Conservation (phyloP, 1,140 invertebrate genomes). For the Papilio machaon region DNA sequence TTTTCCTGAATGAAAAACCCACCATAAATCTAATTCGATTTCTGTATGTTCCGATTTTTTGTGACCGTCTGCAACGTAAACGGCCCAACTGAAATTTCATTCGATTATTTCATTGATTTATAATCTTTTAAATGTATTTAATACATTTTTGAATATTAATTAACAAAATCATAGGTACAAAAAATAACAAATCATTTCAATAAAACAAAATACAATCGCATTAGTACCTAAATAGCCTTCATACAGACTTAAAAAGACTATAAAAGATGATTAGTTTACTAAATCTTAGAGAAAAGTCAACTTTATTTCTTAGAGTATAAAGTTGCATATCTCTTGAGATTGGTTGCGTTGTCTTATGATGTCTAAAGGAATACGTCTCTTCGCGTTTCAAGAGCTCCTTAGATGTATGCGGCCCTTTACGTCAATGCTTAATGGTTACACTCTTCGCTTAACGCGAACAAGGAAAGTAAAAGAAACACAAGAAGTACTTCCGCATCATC, state of each 20-base stretch:
- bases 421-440: slow-evolving; percentile 39
- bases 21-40: too few relatives aligned
- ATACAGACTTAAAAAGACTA: slow-evolving; percentile 4
- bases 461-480: slow-evolving; percentile 30
- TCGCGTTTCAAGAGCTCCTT: slow-evolving; percentile 35
- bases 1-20: too few relatives aligned
- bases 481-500: slow-evolving; percentile 15
- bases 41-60: too few relatives aligned
- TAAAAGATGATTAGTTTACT: slow-evolving; percentile 15
- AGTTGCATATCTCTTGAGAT: not conserved
- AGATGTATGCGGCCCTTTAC: slow-evolving; percentile 34
- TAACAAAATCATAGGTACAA: too few relatives aligned
- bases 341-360: slow-evolving; percentile 16
- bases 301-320: not conserved
- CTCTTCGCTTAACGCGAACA: slow-evolving; percentile 27
- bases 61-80: too few relatives aligned
- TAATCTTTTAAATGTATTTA: too few relatives aligned
- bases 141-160: too few relatives aligned
- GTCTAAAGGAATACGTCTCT: slow-evolving; percentile 34
- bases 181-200: not conserved
- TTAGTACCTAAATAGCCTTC: slow-evolving; percentile 31
- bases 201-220: slow-evolving; percentile 26
- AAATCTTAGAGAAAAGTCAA: not conserved
- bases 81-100: too few relatives aligned
- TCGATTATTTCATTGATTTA: too few relatives aligned